These are phyloP conservation scores for Pontoporia blainvillei DNA, from an alignment of 2,113 vertebrate genomes.

Conservation along the genomic window DNA sequence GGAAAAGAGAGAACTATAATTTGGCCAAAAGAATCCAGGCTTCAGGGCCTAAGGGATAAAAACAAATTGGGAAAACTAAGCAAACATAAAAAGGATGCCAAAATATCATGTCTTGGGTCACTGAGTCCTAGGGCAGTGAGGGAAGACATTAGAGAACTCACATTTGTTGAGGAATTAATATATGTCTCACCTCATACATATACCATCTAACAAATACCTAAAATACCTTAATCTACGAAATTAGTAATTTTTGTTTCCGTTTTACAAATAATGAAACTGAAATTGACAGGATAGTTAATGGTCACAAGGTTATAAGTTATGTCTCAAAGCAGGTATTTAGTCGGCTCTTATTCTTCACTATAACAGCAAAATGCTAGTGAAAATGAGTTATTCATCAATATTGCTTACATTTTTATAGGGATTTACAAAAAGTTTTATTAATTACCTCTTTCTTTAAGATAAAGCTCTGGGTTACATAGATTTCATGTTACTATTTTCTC, in stretches of 20 bases:
- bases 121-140: neutral
- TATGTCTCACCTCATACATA: neutral
- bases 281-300: neutral
- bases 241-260: neutral
- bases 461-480: neutral
- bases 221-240: neutral
- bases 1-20: neutral
- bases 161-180: neutral
- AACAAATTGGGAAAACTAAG: neutral
- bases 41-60: neutral
- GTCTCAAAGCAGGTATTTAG: neutral
- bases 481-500: neutral
- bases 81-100: neutral
- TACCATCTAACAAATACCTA: neutral
- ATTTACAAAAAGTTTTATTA: neutral
- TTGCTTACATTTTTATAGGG: neutral
- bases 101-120: neutral
- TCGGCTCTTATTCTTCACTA: neutral
- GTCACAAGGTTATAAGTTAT: neutral
- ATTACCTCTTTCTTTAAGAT: neutral
- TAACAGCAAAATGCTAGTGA: neutral
- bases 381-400: neutral
- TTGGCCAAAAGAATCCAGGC: neutral
- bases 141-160: neutral
- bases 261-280: neutral